Percentiles rank a stretch among this genome's conserved stretches.
Conservation (phyloP, 2,888 invertebrate genomes). For the Ornithoptera priamus region DNA sequence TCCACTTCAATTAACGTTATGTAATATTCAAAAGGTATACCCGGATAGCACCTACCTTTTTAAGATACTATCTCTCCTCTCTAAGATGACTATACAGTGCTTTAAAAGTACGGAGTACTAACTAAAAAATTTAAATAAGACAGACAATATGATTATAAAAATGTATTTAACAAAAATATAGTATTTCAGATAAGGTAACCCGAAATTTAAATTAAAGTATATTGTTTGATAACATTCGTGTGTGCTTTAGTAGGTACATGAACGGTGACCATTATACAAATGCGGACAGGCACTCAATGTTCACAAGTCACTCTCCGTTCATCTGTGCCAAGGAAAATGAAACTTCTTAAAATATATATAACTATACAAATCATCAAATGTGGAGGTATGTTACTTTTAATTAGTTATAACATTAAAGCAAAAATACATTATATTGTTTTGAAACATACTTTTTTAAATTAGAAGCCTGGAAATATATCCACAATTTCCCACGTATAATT, state of each 20-base stretch:
- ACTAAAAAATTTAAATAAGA: no score
- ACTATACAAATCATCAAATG: constrained; percentile 14
- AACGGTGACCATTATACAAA: constrained; percentile 4
- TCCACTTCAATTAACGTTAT: neutral
- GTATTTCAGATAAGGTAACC: neutral
- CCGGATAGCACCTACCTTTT: no score
- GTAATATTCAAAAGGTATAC: no score
- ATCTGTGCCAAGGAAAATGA: constrained; percentile 17
- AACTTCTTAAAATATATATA: constrained; percentile 21
- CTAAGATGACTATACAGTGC: no score
- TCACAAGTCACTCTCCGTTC: constrained; percentile 6
- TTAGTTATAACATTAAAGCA: neutral
- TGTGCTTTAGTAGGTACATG: neutral
- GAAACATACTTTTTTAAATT: no score
- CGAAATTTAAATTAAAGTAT: constrained; percentile 6
- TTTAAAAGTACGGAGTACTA: no score
- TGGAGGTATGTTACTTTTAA: constrained; percentile 7
- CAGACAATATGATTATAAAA: no score
- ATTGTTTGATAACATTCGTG: constrained; percentile 9
- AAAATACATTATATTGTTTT: neutral
- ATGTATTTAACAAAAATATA: neutral
- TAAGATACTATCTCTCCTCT: no score
- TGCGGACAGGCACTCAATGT: constrained; percentile 19
- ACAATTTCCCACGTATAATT: no score
- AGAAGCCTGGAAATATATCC: no score